Percentiles rank a stretch among this genome's conserved stretches.
Evolutionary conservation across 2,888 invertebrate species (phyloP).

Genomic region (Auanema freiburgensis): DNA sequence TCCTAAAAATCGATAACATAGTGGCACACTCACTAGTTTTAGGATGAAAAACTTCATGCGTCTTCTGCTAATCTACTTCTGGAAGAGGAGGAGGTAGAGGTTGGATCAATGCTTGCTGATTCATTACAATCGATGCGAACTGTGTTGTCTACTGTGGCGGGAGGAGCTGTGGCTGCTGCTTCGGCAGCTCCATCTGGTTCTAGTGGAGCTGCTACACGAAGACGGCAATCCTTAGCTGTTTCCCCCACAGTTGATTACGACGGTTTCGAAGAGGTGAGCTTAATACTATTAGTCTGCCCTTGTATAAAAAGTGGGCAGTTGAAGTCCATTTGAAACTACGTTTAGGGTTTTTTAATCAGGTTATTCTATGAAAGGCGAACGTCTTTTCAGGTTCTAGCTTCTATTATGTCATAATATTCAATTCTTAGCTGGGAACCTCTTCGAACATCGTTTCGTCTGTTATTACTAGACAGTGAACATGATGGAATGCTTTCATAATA

Average conservation of each 20-base stretch:
- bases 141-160: constrained; percentile 56
- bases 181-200: constrained; percentile 5
- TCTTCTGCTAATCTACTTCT: constrained; percentile 53
- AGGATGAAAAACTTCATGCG: constrained; percentile 59
- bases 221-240: neutral
- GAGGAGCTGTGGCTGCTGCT: constrained; percentile 30
- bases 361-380: too few species aligned
- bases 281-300: neutral
- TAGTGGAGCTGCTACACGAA: constrained; percentile 3
- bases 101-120: constrained; percentile 53
- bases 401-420: too few species aligned
- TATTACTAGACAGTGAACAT: too few species aligned
- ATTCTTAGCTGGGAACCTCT: too few species aligned
- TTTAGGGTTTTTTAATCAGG: too few species aligned
- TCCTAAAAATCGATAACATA: neutral
- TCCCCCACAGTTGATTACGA: constrained; percentile 32
- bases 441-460: too few species aligned
- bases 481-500: too few species aligned
- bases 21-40: constrained; percentile 10
- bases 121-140: constrained; percentile 58
- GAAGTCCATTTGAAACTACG: too few species aligned
- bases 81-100: constrained; percentile 52
- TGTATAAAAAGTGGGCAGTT: too few species aligned
- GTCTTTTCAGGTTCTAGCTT: too few species aligned
- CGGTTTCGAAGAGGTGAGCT: constrained; percentile 54